A percentile compares a stretch with the other conserved stretches of the same genome.
phyloP scores from a whole-genome alignment of 1,140 invertebrate genomes.

The Magallana ariakensis region DNA sequence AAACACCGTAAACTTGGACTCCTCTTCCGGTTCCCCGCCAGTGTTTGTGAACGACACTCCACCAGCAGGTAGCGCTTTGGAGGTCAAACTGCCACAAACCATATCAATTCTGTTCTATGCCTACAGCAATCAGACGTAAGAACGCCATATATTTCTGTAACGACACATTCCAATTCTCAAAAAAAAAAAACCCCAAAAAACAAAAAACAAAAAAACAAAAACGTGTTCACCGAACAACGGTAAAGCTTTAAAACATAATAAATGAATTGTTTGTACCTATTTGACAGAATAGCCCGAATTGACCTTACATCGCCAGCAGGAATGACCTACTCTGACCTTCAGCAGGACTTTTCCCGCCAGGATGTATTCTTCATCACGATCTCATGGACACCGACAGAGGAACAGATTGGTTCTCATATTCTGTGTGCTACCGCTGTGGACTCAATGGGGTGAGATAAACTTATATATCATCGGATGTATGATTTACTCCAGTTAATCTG shows the following conservation, averaged over 20 bases:
- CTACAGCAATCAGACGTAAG: conserved; percentile 8
- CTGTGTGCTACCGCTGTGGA: not conserved
- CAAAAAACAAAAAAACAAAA: too few species aligned
- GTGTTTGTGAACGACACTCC: not conserved
- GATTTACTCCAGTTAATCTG: too few species aligned
- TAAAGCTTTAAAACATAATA: too few species aligned
- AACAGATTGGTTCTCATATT: not conserved
- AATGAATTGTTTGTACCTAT: not conserved
- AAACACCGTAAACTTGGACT: not conserved
- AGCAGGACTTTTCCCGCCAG: not conserved
- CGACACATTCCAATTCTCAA: too few species aligned
- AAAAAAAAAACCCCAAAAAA: too few species aligned
- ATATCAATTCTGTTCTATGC: not conserved
- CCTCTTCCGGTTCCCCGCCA: not conserved
- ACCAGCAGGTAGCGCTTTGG: not conserved
- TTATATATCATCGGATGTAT: too few species aligned
- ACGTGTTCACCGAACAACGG: too few species aligned
- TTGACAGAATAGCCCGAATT: not conserved
- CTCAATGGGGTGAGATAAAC: not conserved
- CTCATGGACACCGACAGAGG: not conserved
- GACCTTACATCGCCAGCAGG: not conserved
- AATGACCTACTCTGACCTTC: not conserved
- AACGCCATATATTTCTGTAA: too few species aligned
- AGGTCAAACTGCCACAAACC: not conserved
- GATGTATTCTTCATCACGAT: not conserved